phyloP scores from a whole-genome alignment of 2,113 vertebrate genomes.

The Chunga burmeisteri region DNA sequence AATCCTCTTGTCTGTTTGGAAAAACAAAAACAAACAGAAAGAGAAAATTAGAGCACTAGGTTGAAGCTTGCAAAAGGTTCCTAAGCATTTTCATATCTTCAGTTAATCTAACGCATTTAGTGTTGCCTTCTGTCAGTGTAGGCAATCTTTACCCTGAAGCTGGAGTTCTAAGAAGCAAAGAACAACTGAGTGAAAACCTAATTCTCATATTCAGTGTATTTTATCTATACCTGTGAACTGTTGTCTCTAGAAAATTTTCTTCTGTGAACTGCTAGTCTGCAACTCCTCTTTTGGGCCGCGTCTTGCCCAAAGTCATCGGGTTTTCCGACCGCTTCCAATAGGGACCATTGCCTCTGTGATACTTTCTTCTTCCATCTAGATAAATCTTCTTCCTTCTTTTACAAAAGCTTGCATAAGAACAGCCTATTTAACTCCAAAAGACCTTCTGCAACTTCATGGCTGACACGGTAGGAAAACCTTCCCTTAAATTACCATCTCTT shows the following conservation, averaged over 20 bases:
- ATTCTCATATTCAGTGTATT: not conserved
- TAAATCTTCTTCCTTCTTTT: not conserved
- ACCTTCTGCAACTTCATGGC: not conserved
- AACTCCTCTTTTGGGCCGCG: not conserved
- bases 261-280: not conserved
- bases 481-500: not conserved
- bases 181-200: not conserved
- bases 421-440: not conserved
- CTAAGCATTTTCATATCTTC: not conserved
- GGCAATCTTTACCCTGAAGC: not conserved
- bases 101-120: not conserved
- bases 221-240: not conserved
- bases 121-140: not conserved
- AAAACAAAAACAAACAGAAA: constrained; percentile 16
- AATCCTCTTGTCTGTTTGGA: constrained; percentile 88
- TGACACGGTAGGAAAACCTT: not conserved
- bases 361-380: not conserved
- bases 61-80: not conserved
- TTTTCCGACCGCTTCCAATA: not conserved
- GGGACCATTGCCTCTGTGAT: not conserved
- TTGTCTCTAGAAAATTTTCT: not conserved
- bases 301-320: not conserved
- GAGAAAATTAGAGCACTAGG: not conserved
- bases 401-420: not conserved
- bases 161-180: not conserved